A percentile compares a stretch with the other conserved stretches of the same genome.
phyloP scores from a whole-genome alignment of 2,888 invertebrate species.

The Sinodicranocentrus sp. region DNA sequence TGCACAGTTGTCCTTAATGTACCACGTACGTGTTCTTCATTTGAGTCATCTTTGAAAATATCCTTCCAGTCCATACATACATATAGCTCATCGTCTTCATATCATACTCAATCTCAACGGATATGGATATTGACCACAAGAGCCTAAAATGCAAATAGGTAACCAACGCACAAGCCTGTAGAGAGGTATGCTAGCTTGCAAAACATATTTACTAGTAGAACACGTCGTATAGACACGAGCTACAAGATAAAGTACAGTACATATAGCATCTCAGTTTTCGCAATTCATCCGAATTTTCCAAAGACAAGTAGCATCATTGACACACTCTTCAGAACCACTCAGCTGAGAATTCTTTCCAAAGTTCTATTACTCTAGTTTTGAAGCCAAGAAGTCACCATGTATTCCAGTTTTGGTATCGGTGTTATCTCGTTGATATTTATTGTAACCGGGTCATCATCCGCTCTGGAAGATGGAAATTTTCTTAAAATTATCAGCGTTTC shows the following conservation, averaged over 20 bases:
- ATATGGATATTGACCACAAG: no score
- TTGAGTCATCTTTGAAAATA: no score
- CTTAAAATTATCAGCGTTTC: conserved; percentile 66
- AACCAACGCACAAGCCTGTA: no score
- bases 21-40: no score
- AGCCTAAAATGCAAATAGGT: no score
- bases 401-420: background rate
- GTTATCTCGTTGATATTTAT: conserved; percentile 26
- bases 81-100: no score
- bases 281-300: background rate
- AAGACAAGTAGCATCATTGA: background rate
- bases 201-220: background rate
- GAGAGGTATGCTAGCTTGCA: no score
- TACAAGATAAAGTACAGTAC: no score
- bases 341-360: conserved; percentile 19
- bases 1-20: no score
- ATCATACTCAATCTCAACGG: no score
- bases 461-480: conserved; percentile 69
- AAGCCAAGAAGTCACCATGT: background rate
- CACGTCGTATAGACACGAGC: background rate
- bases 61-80: no score
- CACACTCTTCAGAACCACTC: conserved; percentile 17
- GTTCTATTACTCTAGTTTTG: conserved; percentile 5
- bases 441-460: background rate
- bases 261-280: background rate